phyloP scores from a whole-genome alignment of 2,797 vertebrate genomes.

The Capromys pilorides region DNA sequence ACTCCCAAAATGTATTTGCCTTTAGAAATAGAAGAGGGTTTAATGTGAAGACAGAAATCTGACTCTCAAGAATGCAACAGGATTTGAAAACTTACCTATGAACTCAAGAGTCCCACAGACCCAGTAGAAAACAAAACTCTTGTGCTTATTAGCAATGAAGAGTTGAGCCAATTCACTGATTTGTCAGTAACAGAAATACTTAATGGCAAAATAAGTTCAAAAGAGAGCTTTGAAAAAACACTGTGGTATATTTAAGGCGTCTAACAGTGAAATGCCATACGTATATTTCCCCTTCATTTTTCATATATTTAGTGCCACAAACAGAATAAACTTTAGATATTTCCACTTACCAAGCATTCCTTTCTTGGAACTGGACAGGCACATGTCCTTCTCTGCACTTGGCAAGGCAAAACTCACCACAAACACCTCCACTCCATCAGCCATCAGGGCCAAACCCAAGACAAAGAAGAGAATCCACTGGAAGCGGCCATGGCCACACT shows the following conservation, averaged over 20 bases:
- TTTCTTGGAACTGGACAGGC: slow-evolving; percentile 96
- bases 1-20: neutral
- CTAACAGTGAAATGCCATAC: neutral
- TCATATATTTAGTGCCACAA: neutral
- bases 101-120: neutral
- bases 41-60: slow-evolving; percentile 3
- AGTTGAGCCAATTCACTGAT: neutral
- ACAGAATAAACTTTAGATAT: neutral
- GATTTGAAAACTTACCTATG: neutral
- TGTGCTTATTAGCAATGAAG: neutral
- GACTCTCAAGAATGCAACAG: neutral
- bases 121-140: slow-evolving; percentile 15
- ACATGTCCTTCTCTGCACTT: slow-evolving; percentile 99
- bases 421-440: slow-evolving; percentile 96
- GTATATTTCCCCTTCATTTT: neutral
- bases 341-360: slow-evolving; percentile 96
- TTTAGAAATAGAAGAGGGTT: neutral
- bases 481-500: slow-evolving; percentile 97
- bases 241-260: neutral
- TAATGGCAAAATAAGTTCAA: neutral
- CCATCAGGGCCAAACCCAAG: slow-evolving; percentile 96
- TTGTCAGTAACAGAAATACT: neutral
- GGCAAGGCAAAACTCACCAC: slow-evolving; percentile 97
- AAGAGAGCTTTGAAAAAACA: neutral
- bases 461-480: slow-evolving; percentile 96